phyloP scores from a whole-genome alignment of 2,113 vertebrate species.

The Mola mola region DNA sequence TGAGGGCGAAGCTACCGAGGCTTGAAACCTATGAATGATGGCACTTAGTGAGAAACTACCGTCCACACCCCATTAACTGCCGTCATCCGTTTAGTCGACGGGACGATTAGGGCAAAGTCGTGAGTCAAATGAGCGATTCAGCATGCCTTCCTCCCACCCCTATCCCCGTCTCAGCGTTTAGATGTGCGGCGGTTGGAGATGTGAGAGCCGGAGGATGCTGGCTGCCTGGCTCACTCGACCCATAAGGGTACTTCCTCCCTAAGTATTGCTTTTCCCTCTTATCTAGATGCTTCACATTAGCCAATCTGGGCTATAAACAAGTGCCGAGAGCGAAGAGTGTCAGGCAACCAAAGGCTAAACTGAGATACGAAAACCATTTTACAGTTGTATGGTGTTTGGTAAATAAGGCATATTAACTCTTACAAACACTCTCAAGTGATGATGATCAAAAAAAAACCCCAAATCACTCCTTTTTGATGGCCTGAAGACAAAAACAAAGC shows the following conservation, averaged over 20 bases:
- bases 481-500: too few relatives aligned
- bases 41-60: constrained; percentile 77
- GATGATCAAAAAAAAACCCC: too few relatives aligned
- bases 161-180: constrained; percentile 35
- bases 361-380: too few relatives aligned
- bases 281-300: constrained; percentile 64
- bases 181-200: constrained; percentile 27
- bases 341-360: constrained; percentile 24
- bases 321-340: constrained; percentile 16
- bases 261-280: constrained; percentile 53
- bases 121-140: constrained; percentile 51
- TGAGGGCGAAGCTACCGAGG: constrained; percentile 62
- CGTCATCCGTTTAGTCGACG: constrained; percentile 48
- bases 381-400: too few relatives aligned
- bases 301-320: constrained; percentile 32
- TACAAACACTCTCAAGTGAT: too few relatives aligned
- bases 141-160: constrained; percentile 60
- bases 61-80: constrained; percentile 68
- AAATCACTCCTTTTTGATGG: too few relatives aligned
- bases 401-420: too few relatives aligned
- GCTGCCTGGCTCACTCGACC: constrained; percentile 38
- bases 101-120: constrained; percentile 50
- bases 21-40: constrained; percentile 77
- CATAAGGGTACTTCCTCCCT: constrained; percentile 72
- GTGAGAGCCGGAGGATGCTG: constrained; percentile 53